phyloP scores from a whole-genome alignment of 2,113 vertebrate genomes.

The Thymallus thymallus region DNA sequence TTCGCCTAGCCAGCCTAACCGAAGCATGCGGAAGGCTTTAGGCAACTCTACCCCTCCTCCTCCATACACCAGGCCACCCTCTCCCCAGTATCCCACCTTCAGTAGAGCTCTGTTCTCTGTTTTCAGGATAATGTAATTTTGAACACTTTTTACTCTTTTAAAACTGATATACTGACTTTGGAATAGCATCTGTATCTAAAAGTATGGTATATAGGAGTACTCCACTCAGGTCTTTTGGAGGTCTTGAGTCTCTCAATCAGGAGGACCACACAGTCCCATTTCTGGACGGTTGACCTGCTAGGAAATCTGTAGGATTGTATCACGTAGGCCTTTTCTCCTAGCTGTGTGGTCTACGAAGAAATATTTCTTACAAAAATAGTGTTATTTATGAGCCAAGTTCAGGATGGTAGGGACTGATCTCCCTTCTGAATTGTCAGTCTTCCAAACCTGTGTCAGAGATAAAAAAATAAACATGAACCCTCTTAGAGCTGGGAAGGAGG shows the following conservation, averaged over 20 bases:
- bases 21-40: too few relatives aligned
- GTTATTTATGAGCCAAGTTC: constrained; percentile 14
- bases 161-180: not conserved
- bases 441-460: constrained; percentile 10
- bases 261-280: constrained; percentile 33
- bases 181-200: not conserved
- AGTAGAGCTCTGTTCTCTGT: too few relatives aligned
- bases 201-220: not conserved
- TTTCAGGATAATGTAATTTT: too few relatives aligned
- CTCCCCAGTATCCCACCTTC: too few relatives aligned
- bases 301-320: constrained; percentile 7
- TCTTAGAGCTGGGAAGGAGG: not conserved
- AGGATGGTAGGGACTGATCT: constrained; percentile 4
- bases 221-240: not conserved
- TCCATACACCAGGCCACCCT: too few relatives aligned
- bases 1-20: too few relatives aligned
- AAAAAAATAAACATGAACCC: not conserved
- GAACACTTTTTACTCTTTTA: too few relatives aligned
- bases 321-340: not conserved
- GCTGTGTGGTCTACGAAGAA: constrained; percentile 44
- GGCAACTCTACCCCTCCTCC: too few relatives aligned
- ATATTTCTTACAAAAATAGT: constrained; percentile 34
- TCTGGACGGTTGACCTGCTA: not conserved
- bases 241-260: not conserved
- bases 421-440: constrained; percentile 11